Conservation (phyloP, 37 sponge, comb jelly and placozoan genomes). For the Oscarella lobularis region DNA sequence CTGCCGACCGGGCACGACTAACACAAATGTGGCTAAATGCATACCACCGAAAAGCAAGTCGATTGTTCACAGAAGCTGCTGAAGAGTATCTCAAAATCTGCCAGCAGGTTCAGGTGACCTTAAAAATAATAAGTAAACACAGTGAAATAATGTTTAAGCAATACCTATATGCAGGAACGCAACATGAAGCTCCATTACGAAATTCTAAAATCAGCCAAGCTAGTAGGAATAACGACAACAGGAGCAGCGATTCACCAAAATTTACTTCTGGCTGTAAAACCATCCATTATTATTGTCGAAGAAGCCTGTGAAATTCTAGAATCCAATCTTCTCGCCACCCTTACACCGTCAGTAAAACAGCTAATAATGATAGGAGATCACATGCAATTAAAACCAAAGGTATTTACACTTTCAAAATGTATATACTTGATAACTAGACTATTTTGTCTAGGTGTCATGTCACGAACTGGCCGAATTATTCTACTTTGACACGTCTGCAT, state of each 20-base stretch:
- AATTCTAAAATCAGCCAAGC: constrained; percentile 23
- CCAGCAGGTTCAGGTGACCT: too few species aligned
- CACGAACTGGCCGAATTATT: constrained; percentile 48
- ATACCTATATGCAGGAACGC: too few species aligned
- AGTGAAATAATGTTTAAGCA: too few species aligned
- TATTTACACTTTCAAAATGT: constrained; percentile 7
- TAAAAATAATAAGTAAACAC: too few species aligned
- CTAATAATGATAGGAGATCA: constrained; percentile 92
- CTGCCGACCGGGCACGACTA: too few species aligned
- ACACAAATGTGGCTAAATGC: too few species aligned
- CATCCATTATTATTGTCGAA: constrained; percentile 84
- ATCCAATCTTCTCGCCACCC: constrained; percentile 63
- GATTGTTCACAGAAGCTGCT: too few species aligned
- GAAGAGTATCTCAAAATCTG: too few species aligned
- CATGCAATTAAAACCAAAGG: constrained; percentile 75
- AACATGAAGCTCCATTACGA: not conserved
- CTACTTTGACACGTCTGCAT: constrained; percentile 62
- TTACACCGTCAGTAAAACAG: constrained; percentile 69
- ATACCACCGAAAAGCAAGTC: too few species aligned
- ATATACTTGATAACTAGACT: not conserved
- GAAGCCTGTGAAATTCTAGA: constrained; percentile 92
- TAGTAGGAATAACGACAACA: constrained; percentile 89
- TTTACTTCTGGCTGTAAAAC: constrained; percentile 20
- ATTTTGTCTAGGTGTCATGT: not conserved
- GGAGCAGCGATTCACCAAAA: constrained; percentile 76